A percentile compares a stretch with the other conserved stretches of the same genome.
These are phyloP conservation scores for Bombycilla garrulus DNA, from an alignment of 2,113 vertebrate genomes.

Conservation along the genomic window DNA sequence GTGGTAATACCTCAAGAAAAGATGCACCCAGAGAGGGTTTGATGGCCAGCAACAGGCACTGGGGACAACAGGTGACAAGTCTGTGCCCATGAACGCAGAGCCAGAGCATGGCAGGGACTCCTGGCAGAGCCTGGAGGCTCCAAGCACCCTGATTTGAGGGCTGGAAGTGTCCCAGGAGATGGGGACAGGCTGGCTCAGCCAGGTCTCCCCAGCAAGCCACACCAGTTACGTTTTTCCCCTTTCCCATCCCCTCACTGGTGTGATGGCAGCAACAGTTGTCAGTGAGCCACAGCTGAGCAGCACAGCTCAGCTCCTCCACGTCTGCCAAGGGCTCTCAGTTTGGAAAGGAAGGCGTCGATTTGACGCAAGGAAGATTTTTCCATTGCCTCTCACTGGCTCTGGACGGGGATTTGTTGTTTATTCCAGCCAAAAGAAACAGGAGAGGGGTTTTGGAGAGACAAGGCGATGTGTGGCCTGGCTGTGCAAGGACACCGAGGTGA, in stretches of 20 bases:
- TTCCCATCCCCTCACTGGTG: neutral
- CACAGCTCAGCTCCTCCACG: neutral
- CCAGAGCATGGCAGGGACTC: neutral
- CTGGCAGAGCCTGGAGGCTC: neutral
- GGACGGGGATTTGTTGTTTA: neutral
- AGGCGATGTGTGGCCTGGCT: neutral
- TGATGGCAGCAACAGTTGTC: neutral
- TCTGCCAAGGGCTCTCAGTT: constrained; percentile 4
- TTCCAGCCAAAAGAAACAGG: constrained; percentile 34
- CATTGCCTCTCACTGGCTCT: neutral
- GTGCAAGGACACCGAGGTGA: neutral
- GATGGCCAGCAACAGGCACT: neutral
- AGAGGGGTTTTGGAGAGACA: neutral
- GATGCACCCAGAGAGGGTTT: neutral
- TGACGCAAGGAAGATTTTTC: constrained; percentile 29
- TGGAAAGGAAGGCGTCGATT: neutral
- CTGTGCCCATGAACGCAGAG: rapidly evolving
- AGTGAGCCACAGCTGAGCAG: neutral
- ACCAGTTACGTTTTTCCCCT: neutral
- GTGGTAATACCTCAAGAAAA: neutral
- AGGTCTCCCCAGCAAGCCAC: neutral
- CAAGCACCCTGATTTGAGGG: neutral
- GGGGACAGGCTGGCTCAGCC: neutral
- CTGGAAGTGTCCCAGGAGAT: neutral
- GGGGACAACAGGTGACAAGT: neutral